phyloP scores from a whole-genome alignment of 2,113 vertebrate species.

The Hypocryptadius cinnamomeus region DNA sequence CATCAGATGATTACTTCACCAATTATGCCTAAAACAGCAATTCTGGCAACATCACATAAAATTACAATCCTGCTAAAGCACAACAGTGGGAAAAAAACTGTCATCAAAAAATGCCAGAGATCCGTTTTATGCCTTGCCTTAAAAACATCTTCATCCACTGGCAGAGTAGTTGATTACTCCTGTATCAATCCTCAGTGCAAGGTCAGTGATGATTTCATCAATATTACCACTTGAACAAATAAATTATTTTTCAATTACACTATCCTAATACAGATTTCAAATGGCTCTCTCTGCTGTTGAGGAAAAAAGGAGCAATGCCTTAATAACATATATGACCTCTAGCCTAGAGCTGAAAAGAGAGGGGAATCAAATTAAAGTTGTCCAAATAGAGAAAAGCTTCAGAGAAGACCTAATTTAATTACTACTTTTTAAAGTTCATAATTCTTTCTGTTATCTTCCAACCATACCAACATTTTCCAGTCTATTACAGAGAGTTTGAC shows the following conservation, averaged over 20 bases:
- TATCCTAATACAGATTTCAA: not conserved
- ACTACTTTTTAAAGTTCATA: not conserved
- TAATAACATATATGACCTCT: not conserved
- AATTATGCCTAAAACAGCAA: not conserved
- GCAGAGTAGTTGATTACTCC: not conserved
- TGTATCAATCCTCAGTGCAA: not conserved
- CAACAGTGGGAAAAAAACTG: not conserved
- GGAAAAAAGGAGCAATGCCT: not conserved
- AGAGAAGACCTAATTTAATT: not conserved
- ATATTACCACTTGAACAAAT: not conserved
- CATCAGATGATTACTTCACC: not conserved
- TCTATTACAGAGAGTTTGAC: not conserved
- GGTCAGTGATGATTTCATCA: not conserved
- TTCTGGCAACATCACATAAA: not conserved
- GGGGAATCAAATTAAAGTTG: not conserved
- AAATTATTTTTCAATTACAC: constrained; percentile 2
- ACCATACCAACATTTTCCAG: not conserved
- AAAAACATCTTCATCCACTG: not conserved
- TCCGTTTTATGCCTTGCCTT: not conserved
- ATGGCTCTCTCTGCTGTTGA: not conserved
- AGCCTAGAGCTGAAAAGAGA: not conserved
- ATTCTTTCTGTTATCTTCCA: not conserved
- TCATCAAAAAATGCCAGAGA: not conserved
- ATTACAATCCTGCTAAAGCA: not conserved
- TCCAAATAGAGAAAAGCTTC: not conserved